phyloP scores from a whole-genome alignment of 1,140 invertebrate species.

The Atta texana region DNA sequence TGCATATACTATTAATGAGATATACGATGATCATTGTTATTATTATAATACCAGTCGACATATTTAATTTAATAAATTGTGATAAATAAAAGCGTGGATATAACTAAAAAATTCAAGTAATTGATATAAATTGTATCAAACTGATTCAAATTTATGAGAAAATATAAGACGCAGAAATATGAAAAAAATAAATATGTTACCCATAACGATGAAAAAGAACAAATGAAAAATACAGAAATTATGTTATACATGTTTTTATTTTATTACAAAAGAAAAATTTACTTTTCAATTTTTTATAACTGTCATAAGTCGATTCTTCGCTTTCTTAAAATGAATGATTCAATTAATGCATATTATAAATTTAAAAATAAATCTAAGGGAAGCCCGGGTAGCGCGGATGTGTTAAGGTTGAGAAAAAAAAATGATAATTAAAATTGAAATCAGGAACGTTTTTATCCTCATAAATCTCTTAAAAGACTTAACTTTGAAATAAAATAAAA shows the following conservation, averaged over 20 bases:
- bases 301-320: background rate
- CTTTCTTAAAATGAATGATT: background rate
- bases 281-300: background rate
- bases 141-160: background rate
- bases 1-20: conserved; percentile 9
- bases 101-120: background rate
- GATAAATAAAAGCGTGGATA: background rate
- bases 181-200: background rate
- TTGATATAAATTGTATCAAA: background rate
- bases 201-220: background rate
- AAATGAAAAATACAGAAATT: background rate
- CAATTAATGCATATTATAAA: background rate
- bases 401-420: too few species aligned
- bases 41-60: background rate
- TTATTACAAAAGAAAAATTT: background rate
- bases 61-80: background rate
- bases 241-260: background rate
- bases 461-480: too few species aligned
- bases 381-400: too few species aligned
- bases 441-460: too few species aligned
- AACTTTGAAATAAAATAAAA: too few species aligned
- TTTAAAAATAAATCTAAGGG: background rate
- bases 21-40: background rate
- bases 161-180: background rate
- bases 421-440: too few species aligned